Percentiles rank a stretch among this genome's conserved stretches.
phyloP scores from a whole-genome alignment of 2,888 invertebrate genomes.

The Ephialtes manifestator region DNA sequence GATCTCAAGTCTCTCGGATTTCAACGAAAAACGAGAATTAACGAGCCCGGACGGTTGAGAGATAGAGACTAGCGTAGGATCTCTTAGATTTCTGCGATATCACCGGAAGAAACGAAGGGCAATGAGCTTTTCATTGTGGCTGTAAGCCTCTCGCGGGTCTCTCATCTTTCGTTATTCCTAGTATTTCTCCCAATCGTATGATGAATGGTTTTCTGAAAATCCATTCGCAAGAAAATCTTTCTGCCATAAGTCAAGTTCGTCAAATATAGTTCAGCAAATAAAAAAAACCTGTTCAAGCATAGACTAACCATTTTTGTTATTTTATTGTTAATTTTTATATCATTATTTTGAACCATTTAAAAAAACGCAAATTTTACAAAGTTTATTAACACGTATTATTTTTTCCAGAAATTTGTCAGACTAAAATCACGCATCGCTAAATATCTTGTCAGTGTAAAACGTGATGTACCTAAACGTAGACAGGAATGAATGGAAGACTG shows the following conservation, averaged over 20 bases:
- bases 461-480: neutral
- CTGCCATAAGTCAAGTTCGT: neutral
- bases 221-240: neutral
- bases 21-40: constrained; percentile 35
- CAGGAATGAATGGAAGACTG: constrained; percentile 11
- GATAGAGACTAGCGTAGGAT: neutral
- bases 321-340: no score
- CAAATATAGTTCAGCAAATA: neutral
- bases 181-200: neutral
- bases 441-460: neutral
- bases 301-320: no score
- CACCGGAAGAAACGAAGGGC: neutral
- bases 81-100: constrained; percentile 8
- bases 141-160: neutral
- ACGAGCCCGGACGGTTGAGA: constrained; percentile 2
- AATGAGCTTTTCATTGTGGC: constrained; percentile 16
- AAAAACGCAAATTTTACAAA: no score
- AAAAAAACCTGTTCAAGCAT: neutral
- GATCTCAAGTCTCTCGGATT: constrained; percentile 9
- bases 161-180: neutral
- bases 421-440: neutral
- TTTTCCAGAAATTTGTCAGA: neutral
- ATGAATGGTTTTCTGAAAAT: neutral
- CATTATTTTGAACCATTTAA: no score
- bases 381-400: no score